Percentiles rank a stretch among this genome's conserved stretches.
phyloP scores from a whole-genome alignment of 2,113 vertebrate genomes.

The Poecile atricapillus region DNA sequence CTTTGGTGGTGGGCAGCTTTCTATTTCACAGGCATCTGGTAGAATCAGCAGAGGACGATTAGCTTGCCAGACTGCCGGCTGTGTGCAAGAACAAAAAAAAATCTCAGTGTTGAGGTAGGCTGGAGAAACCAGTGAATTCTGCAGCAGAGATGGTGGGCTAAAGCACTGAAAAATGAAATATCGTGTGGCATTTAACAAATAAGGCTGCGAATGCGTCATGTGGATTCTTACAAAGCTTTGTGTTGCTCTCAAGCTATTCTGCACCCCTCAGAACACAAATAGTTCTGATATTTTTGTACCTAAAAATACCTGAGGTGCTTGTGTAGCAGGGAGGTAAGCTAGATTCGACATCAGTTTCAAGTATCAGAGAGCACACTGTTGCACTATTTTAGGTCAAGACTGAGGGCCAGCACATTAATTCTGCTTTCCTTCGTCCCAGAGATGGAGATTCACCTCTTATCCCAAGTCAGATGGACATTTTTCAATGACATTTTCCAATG shows the following conservation, averaged over 20 bases:
- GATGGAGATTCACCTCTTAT: neutral
- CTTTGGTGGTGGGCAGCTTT: conserved; percentile 45
- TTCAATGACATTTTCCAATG: neutral
- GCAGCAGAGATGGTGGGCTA: neutral
- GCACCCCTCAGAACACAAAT: neutral
- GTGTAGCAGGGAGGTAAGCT: neutral
- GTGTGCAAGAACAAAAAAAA: neutral
- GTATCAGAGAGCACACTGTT: neutral
- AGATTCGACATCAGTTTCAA: neutral
- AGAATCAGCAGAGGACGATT: conserved; percentile 27
- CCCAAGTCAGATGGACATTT: neutral
- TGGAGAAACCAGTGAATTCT: neutral
- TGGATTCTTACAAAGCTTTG: neutral
- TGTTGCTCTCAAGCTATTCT: neutral
- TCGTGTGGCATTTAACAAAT: neutral
- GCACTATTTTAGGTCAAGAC: neutral
- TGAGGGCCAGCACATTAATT: neutral
- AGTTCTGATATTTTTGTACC: neutral
- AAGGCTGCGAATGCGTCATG: neutral
- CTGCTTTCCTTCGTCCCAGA: neutral
- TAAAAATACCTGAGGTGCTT: neutral
- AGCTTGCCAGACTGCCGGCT: conserved; percentile 18
- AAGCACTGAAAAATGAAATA: neutral
- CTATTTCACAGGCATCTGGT: conserved; percentile 59
- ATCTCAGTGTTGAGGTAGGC: neutral